phyloP scores from a whole-genome alignment of 2,113 vertebrate species.

The Antennarius striatus region DNA sequence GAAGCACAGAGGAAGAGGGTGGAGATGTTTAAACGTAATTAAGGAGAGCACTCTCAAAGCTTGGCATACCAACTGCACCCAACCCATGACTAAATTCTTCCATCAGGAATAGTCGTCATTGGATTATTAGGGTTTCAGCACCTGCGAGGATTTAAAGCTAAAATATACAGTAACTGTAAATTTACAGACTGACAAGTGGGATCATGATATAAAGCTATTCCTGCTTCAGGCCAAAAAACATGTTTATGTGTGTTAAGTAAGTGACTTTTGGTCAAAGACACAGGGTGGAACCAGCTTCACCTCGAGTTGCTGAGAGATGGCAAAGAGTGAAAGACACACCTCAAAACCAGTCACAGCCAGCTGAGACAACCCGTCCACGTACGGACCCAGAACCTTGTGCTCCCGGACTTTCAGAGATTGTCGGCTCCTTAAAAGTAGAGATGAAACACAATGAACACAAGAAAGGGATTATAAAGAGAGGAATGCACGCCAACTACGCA shows the following conservation, averaged over 20 bases:
- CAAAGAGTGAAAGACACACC: slow-evolving; percentile 75
- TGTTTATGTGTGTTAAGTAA: slow-evolving; percentile 12
- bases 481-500: too few relatives aligned
- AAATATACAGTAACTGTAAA: slow-evolving; percentile 23
- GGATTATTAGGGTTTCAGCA: slow-evolving; percentile 8
- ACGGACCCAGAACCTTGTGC: slow-evolving; percentile 96
- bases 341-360: slow-evolving; percentile 95
- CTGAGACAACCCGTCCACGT: slow-evolving; percentile 96
- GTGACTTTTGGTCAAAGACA: not conserved
- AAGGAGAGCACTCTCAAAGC: slow-evolving; percentile 61
- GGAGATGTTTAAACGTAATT: slow-evolving; percentile 66
- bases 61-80: slow-evolving; percentile 46
- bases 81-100: slow-evolving; percentile 47
- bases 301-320: not conserved
- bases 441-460: not conserved
- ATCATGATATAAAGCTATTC: slow-evolving; percentile 3
- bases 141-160: slow-evolving; percentile 21
- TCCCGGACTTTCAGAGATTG: slow-evolving; percentile 96
- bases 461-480: not conserved
- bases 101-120: slow-evolving; percentile 44
- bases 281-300: slow-evolving; percentile 1
- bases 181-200: slow-evolving; percentile 3
- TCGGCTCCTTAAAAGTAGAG: slow-evolving; percentile 79
- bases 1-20: slow-evolving; percentile 61
- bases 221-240: slow-evolving; percentile 11